A percentile compares a stretch with the other conserved stretches of the same genome.
These are phyloP conservation scores for Rhabdophis nuchalis DNA, from an alignment of 2,797 vertebrate genomes.

Conservation along the genomic window DNA sequence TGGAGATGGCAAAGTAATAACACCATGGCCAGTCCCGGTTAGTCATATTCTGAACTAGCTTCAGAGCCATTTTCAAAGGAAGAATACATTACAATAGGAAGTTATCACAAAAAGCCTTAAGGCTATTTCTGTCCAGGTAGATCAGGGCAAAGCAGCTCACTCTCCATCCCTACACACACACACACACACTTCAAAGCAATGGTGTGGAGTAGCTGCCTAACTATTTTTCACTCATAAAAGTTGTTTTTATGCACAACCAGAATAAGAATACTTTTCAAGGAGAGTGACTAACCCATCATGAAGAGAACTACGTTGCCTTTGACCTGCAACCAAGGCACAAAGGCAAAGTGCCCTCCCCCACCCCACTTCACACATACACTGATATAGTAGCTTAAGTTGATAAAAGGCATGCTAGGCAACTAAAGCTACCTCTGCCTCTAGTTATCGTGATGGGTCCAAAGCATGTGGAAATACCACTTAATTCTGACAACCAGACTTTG, in stretches of 20 bases:
- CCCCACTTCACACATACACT: background rate
- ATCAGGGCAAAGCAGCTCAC: background rate
- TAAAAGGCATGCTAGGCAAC: background rate
- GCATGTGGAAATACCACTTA: background rate
- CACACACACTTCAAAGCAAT: background rate
- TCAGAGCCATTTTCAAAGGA: background rate
- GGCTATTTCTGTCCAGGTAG: background rate
- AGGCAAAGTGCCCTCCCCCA: background rate
- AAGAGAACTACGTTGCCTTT: background rate
- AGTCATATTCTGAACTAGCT: background rate
- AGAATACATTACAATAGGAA: background rate
- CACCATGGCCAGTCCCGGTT: background rate
- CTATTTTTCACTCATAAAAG: background rate
- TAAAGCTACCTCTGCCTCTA: background rate
- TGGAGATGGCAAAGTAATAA: background rate
- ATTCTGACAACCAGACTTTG: background rate
- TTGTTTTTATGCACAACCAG: background rate
- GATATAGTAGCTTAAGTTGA: background rate
- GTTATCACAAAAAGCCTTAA: background rate
- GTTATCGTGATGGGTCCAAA: background rate
- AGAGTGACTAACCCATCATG: background rate
- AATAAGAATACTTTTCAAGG: background rate
- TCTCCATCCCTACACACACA: background rate
- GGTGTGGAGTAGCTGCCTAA: background rate
- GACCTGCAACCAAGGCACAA: background rate